These are phyloP conservation scores for Nomada ferruginata DNA, from an alignment of 2,888 invertebrate genomes.

Conservation along the genomic window DNA sequence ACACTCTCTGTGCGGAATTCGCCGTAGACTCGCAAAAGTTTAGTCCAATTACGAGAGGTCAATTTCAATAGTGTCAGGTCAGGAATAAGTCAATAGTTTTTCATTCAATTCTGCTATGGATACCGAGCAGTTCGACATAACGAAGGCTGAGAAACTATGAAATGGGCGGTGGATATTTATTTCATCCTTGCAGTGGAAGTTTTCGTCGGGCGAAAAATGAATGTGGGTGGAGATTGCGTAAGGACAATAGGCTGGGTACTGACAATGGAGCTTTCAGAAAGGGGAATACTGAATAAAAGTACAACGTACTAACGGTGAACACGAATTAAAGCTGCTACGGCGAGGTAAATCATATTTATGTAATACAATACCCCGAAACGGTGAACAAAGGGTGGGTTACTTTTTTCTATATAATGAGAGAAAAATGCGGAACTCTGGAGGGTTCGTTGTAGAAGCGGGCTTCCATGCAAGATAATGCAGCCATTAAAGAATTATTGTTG, in stretches of 20 bases:
- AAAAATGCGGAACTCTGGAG: background rate
- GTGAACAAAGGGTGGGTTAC: background rate
- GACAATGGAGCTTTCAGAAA: conserved; percentile 30
- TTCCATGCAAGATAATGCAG: too few relatives aligned
- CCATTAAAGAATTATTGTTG: too few relatives aligned
- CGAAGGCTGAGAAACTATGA: background rate
- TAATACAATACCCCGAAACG: background rate
- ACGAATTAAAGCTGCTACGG: conserved; percentile 20
- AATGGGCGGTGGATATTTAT: background rate
- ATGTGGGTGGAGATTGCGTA: conserved; percentile 11
- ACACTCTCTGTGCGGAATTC: too few relatives aligned
- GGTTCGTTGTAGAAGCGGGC: background rate
- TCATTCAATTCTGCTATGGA: too few relatives aligned
- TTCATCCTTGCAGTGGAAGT: conserved; percentile 5
- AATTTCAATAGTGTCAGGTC: too few relatives aligned
- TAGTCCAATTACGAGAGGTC: too few relatives aligned
- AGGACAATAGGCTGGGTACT: conserved; percentile 33
- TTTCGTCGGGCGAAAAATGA: conserved; percentile 32
- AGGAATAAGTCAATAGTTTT: too few relatives aligned
- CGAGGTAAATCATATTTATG: conserved; percentile 14
- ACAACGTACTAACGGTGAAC: background rate
- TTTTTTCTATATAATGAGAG: background rate
- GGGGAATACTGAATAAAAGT: conserved; percentile 8
- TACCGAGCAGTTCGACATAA: background rate
- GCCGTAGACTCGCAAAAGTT: too few relatives aligned